Evolutionary conservation across 2,113 vertebrate genomes (phyloP).

Genomic region (Accipiter cooperii): DNA sequence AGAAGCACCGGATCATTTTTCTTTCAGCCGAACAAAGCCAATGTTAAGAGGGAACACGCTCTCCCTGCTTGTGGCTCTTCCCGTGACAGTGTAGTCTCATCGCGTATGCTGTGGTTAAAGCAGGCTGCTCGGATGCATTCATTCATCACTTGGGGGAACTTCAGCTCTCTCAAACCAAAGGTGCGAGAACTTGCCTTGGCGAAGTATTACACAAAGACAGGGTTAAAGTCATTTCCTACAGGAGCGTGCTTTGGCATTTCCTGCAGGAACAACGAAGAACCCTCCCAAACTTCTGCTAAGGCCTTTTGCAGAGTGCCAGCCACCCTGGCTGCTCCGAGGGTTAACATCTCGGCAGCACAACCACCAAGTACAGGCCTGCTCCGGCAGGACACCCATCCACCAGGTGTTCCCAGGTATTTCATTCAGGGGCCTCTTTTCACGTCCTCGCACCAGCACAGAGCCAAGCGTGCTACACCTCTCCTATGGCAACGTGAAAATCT

Average conservation of each 20-base stretch:
- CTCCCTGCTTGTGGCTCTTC: neutral
- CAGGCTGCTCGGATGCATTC: neutral
- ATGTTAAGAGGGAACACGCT: rapidly evolving
- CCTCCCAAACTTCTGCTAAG: neutral
- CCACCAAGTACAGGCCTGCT: neutral
- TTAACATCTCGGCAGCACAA: neutral
- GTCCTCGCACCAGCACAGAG: neutral
- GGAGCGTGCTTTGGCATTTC: neutral
- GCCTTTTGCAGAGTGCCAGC: neutral
- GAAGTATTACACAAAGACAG: neutral
- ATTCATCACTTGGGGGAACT: neutral
- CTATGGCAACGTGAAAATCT: neutral
- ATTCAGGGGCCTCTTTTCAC: neutral
- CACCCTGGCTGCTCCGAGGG: neutral
- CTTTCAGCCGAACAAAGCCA: neutral
- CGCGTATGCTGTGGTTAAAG: rapidly evolving
- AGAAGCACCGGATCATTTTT: neutral
- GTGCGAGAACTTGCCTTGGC: neutral
- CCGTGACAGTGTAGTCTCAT: neutral
- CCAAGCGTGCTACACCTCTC: neutral
- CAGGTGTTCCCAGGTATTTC: neutral
- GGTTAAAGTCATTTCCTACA: neutral
- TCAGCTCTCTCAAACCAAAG: neutral
- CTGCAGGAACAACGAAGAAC: neutral
- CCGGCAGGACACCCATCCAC: neutral